Evolutionary conservation across 2,113 vertebrate species (phyloP), one percentile per base, ranked within the genome.

Genomic region (Oncorhynchus kisutch): DNA sequence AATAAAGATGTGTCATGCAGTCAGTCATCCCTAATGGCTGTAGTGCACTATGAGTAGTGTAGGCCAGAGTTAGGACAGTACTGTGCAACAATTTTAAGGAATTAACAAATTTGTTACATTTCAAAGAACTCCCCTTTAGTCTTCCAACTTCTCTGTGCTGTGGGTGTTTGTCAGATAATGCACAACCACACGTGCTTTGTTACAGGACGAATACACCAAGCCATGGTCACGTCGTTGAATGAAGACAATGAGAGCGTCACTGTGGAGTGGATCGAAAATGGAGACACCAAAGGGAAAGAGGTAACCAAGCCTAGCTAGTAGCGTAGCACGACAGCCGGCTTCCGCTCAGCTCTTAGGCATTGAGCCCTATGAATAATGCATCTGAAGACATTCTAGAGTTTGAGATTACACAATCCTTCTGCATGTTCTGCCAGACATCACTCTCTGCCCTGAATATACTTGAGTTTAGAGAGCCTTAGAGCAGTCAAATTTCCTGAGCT

Each of bases 201-300:
- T 29, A 74, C 87, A 94, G 97, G 97, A 59, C 96, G 96, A 88
- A 97, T 98, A 92, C 97, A 99, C 82, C 95, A 99, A 92, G 97
- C 97, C 72, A 98, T 99, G 97, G 97, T 99, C 83, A 98, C 97
- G 27, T 99, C 96, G 11, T 87, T 97, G 84, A 98, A 98, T 85
- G 96, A 97, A 86, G 96, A 98, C 85, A 97, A 97, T 65, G 96
- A 98, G 93, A 98, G 97, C 6, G 95, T 97, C 82, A 99, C 97
- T 8, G 97, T 99, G 87, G 97, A 99, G 81, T 98, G 97, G 97
- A 97, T 98, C 87, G 97, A 99, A 95, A 98, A 97, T 92, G 96
- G 97, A 84, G 96, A 98, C 90, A 97, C 97, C 82, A 99, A 99
- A 94, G 96, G 97, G 85, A 99, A 99, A 94, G 97, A 98, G 94